A percentile compares a stretch with the other conserved stretches of the same genome.
Evolutionary conservation across 2,113 vertebrate species (phyloP).

Genomic region (Periophthalmodon schlosseri): DNA sequence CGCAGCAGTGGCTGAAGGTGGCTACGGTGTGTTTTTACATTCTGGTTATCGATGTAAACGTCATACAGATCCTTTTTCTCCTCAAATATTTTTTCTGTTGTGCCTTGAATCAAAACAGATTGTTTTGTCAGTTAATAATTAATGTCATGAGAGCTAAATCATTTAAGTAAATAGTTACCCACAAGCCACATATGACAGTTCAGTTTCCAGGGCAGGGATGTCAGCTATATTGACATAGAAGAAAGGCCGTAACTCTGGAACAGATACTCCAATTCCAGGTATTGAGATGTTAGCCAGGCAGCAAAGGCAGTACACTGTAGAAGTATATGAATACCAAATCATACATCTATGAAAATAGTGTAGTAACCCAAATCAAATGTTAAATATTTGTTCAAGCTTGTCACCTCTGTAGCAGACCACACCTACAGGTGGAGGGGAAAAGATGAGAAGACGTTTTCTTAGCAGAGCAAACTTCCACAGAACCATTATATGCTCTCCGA

Average conservation of each 20-base stretch:
- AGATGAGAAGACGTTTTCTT: constrained; percentile 94
- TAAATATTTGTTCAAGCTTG: constrained; percentile 8
- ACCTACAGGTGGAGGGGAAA: constrained; percentile 95
- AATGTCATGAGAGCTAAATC: not conserved
- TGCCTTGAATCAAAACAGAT: constrained; percentile 78
- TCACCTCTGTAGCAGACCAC: constrained; percentile 98
- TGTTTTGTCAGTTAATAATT: not conserved
- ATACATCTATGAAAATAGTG: not conserved
- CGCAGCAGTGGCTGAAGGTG: constrained; percentile 89
- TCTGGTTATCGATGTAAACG: constrained; percentile 96
- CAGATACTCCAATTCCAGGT: constrained; percentile 86
- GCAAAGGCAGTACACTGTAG: constrained; percentile 96
- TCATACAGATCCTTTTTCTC: constrained; percentile 94
- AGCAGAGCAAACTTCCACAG: constrained; percentile 98
- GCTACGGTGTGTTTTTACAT: constrained; percentile 92
- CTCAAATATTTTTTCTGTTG: constrained; percentile 98
- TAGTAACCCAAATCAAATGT: not conserved
- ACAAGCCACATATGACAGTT: constrained; percentile 97
- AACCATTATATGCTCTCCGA: constrained; percentile 95
- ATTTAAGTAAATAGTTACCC: constrained; percentile 72
- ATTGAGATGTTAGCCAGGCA: constrained; percentile 94
- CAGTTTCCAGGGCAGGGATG: constrained; percentile 89
- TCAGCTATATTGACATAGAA: constrained; percentile 97
- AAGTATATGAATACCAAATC: constrained; percentile 1
- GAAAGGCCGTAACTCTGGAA: constrained; percentile 94